phyloP scores from a whole-genome alignment of 2,113 vertebrate species.

The Prietella phreatophila region DNA sequence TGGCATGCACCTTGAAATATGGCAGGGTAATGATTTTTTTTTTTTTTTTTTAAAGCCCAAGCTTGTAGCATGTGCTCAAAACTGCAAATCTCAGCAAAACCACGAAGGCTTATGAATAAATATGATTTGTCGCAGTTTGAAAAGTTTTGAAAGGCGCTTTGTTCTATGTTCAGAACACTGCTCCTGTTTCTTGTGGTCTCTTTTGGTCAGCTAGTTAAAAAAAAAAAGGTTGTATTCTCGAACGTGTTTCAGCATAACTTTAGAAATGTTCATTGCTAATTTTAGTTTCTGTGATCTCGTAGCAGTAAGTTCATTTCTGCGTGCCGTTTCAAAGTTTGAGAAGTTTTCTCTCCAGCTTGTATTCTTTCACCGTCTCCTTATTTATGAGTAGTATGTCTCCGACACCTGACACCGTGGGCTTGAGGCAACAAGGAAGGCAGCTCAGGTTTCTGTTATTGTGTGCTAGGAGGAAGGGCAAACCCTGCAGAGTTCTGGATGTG shows the following conservation, averaged over 20 bases:
- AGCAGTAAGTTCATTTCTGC: background rate
- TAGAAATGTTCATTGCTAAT: background rate
- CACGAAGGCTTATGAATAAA: slow-evolving; percentile 34
- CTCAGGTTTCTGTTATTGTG: slow-evolving; percentile 62
- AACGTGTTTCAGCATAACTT: background rate
- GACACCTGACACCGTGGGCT: slow-evolving; percentile 62
- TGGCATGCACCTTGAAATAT: slow-evolving; percentile 45
- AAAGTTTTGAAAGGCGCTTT: slow-evolving; percentile 26
- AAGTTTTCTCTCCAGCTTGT: background rate
- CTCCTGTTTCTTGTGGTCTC: slow-evolving; percentile 13
- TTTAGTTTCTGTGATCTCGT: background rate
- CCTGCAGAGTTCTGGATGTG: slow-evolving; percentile 30
- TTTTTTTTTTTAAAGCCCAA: slow-evolving; percentile 42
- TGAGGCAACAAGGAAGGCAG: slow-evolving; percentile 26
- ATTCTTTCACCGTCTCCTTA: slow-evolving; percentile 17
- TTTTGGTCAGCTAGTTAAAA: background rate
- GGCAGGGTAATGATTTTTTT: slow-evolving; percentile 14
- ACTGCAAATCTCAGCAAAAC: slow-evolving; percentile 40
- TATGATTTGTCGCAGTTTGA: slow-evolving; percentile 9
- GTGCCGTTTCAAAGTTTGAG: background rate
- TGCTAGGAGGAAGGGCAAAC: slow-evolving; percentile 38
- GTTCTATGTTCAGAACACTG: slow-evolving; percentile 1
- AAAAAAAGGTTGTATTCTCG: background rate
- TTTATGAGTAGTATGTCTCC: slow-evolving; percentile 26
- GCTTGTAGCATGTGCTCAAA: slow-evolving; percentile 10